Percentiles rank a stretch among this genome's conserved stretches.
phyloP scores from a whole-genome alignment of 1,140 invertebrate species.

The Harlomillsia oculata region DNA sequence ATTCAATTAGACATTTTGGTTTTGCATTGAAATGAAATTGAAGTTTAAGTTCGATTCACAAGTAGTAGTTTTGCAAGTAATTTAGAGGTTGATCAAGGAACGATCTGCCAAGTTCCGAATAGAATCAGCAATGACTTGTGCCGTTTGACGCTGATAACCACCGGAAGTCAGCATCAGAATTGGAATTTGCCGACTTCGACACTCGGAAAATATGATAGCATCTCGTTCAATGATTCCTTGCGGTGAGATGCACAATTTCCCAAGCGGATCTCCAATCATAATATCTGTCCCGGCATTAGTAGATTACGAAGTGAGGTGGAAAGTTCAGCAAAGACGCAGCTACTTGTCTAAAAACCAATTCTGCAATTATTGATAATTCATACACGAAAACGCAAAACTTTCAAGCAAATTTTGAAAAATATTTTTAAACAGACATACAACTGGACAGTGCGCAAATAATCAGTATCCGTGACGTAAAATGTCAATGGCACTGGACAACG shows the following conservation, averaged over 20 bases:
- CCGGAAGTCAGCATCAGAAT: conserved; percentile 82
- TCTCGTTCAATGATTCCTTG: conserved; percentile 70
- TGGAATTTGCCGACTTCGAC: conserved; percentile 54
- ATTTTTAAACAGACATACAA: conserved; percentile 45
- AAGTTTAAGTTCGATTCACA: no score
- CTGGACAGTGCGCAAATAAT: conserved; percentile 59
- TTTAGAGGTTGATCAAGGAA: no score
- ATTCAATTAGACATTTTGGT: no score
- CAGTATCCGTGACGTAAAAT: conserved; percentile 54
- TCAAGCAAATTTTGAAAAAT: not conserved
- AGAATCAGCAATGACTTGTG: conserved; percentile 68
- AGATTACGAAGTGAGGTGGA: conserved; percentile 66
- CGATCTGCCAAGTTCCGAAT: conserved; percentile 73
- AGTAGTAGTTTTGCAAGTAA: no score
- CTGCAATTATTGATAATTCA: not conserved
- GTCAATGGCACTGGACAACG: conserved; percentile 59
- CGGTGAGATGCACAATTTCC: conserved; percentile 55
- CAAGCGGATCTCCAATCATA: conserved; percentile 64
- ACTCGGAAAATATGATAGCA: conserved; percentile 67
- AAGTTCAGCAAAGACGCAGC: conserved; percentile 60
- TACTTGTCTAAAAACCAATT: conserved; percentile 38
- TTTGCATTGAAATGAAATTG: no score
- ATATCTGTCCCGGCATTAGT: conserved; percentile 84
- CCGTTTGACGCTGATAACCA: conserved; percentile 65
- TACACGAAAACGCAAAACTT: not conserved